Base-by-base conservation (phyloP, 2,888 invertebrate genomes). In the Baccha elongata region DNA sequence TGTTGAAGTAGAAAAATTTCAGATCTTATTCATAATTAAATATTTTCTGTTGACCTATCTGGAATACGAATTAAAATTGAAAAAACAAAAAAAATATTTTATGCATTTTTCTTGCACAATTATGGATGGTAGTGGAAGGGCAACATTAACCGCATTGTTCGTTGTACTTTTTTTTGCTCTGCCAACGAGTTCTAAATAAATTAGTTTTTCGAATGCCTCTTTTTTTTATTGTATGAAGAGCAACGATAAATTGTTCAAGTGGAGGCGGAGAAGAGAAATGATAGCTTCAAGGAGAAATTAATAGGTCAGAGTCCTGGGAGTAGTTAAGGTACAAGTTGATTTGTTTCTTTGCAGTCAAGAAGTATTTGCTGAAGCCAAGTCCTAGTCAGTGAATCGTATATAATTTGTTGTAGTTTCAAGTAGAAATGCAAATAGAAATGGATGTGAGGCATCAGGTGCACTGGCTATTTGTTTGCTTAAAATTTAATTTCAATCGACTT, bases 1-100 rank as follows among this genome's bases (percentile, higher is more conserved):
- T 23, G 23, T 40, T 40, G 13, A 42, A 73, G 58, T 64, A 11
- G 62, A 58, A 26, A 17, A 64, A 35, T 29, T 79, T 67, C 67
- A 52, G 62, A 69, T 80, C 67, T 53, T 62, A 40, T 53, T 53
- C 23, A 32, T 50, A 74, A 74, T 80, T 74, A 73, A 68, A 73
- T 48, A 64, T 17, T 15, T 23, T n/a, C 17, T 23, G 32, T 19
- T 21, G 68, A 62, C 42, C 40, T 26, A 40, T 53, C 62, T 79
- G 40, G 42, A 48, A 68, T 53, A 10, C 10, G 68, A 79, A 79
- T 68, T 53, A n/a, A 60, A 53, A 68, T 46, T 8, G n/a, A n/a
- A n/a, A n/a, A n/a, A n/a, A n/a, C 17, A 13, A 32, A 29, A 15
- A 53, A 53, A 53, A 37, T 13, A 10, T 40, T 40, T 11, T 40